These are phyloP conservation scores for Caenorhabditis sp. DNA, from an alignment of 2,888 invertebrate genomes.

Conservation along the genomic window DNA sequence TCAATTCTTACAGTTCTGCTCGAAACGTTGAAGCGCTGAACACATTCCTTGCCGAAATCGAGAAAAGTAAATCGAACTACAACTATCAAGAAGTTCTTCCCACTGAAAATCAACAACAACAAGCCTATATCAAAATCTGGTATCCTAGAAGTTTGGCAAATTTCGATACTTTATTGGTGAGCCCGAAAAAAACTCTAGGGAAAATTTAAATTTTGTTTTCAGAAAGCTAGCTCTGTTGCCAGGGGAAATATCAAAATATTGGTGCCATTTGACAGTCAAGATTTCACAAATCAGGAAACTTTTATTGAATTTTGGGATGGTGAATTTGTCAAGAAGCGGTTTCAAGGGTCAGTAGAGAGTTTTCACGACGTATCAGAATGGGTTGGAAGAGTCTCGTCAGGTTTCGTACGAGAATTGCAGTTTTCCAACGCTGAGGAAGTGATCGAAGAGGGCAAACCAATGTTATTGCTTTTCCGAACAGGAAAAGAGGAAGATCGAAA, in stretches of 20 bases:
- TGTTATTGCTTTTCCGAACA: conserved; percentile 19
- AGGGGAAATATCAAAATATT: not conserved
- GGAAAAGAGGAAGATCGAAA: conserved; percentile 12
- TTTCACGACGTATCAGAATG: conserved; percentile 27
- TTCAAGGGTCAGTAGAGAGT: conserved; percentile 1
- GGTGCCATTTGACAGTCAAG: not conserved
- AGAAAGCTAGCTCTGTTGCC: not conserved
- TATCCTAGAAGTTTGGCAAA: not conserved
- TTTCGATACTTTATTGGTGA: not conserved
- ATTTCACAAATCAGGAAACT: not conserved
- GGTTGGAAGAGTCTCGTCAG: conserved; percentile 7
- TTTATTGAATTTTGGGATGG: not conserved
- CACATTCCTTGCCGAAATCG: not conserved
- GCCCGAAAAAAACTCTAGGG: not conserved
- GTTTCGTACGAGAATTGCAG: conserved; percentile 24
- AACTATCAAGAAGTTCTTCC: not conserved
- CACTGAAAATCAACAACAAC: not conserved
- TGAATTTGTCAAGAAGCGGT: not conserved
- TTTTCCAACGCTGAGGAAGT: conserved; percentile 29
- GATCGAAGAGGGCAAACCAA: conserved; percentile 24
- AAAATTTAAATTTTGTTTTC: not conserved
- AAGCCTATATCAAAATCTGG: not conserved
- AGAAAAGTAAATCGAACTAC: not conserved
- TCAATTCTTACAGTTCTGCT: not conserved
- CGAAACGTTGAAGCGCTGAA: not conserved